phyloP scores from a whole-genome alignment of 2,888 invertebrate species.

The Ceraclea dissimilis region DNA sequence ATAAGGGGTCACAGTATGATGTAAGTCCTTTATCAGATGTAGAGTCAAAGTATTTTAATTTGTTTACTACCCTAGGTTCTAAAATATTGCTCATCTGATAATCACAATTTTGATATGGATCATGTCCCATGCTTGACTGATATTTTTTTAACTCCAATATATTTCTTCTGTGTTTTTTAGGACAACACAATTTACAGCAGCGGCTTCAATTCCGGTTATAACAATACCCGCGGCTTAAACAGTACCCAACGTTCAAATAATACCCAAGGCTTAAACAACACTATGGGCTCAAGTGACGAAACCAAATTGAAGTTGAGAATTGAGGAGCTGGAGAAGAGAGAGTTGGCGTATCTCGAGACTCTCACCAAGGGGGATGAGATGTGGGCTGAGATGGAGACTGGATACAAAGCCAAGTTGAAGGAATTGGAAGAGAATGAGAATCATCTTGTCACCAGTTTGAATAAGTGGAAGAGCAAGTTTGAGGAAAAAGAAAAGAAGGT shows the following conservation, averaged over 20 bases:
- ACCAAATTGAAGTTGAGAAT: conserved; percentile 55
- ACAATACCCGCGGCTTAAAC: too few species aligned
- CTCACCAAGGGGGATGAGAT: conserved; percentile 64
- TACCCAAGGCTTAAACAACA: too few species aligned
- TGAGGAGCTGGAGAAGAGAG: conserved; percentile 54
- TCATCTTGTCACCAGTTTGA: conserved; percentile 40
- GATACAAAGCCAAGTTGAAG: conserved; percentile 53
- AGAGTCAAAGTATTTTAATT: neutral
- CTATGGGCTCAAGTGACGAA: conserved; percentile 31
- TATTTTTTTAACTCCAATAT: too few species aligned
- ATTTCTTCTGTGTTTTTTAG: too few species aligned
- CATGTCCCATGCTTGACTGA: too few species aligned
- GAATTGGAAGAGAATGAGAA: conserved; percentile 42
- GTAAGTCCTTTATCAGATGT: neutral
- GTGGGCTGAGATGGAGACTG: conserved; percentile 61
- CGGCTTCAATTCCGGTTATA: too few species aligned
- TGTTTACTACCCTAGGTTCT: too few species aligned
- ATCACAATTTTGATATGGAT: too few species aligned
- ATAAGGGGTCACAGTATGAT: neutral
- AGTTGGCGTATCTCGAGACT: conserved; percentile 62
- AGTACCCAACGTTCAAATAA: too few species aligned
- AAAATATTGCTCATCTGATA: too few species aligned
- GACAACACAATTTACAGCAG: too few species aligned
- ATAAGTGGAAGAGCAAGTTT: conserved; percentile 47
- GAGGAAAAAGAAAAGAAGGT: conserved; percentile 39